phyloP scores from a whole-genome alignment of 1,140 invertebrate species.

The Megathymus violae region DNA sequence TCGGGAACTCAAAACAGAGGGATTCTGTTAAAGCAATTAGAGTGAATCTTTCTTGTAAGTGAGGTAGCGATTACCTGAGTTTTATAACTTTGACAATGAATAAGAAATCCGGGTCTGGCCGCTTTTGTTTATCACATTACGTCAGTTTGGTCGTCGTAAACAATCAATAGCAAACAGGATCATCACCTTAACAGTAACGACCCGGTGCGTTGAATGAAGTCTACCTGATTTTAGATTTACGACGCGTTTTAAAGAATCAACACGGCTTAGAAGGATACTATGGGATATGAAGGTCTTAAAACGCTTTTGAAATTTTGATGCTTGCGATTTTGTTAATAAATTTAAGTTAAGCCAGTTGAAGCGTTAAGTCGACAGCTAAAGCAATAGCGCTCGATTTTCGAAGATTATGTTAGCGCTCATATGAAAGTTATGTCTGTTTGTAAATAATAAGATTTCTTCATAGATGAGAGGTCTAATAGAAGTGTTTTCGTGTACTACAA shows the following conservation, averaged over 20 bases:
- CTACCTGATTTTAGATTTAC: slow-evolving; percentile 63
- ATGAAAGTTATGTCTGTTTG: too few species aligned
- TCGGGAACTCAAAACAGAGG: slow-evolving; percentile 59
- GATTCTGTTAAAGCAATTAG: slow-evolving; percentile 72
- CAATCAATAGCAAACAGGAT: slow-evolving; percentile 64
- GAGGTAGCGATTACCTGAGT: slow-evolving; percentile 74
- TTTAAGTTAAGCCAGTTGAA: slow-evolving; percentile 11
- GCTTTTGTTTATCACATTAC: slow-evolving; percentile 73
- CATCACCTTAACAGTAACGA: slow-evolving; percentile 66
- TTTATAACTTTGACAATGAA: slow-evolving; percentile 65
- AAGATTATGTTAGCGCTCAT: neutral
- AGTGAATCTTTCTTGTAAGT: slow-evolving; percentile 63
- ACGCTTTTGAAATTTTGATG: slow-evolving; percentile 26
- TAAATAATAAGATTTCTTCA: too few species aligned
- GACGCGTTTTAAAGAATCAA: slow-evolving; percentile 30
- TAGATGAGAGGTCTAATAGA: too few species aligned
- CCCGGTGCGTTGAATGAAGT: slow-evolving; percentile 46
- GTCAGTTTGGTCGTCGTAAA: slow-evolving; percentile 62
- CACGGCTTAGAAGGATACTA: slow-evolving; percentile 37
- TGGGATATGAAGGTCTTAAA: slow-evolving; percentile 21
- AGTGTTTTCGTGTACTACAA: too few species aligned
- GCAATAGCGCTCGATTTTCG: neutral
- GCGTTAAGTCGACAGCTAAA: neutral
- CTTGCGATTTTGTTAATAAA: slow-evolving; percentile 23
- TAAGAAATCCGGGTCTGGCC: slow-evolving; percentile 47